Base-by-base conservation (phyloP, 2,797 vertebrate species). In the Leucoraja ocellata region DNA sequence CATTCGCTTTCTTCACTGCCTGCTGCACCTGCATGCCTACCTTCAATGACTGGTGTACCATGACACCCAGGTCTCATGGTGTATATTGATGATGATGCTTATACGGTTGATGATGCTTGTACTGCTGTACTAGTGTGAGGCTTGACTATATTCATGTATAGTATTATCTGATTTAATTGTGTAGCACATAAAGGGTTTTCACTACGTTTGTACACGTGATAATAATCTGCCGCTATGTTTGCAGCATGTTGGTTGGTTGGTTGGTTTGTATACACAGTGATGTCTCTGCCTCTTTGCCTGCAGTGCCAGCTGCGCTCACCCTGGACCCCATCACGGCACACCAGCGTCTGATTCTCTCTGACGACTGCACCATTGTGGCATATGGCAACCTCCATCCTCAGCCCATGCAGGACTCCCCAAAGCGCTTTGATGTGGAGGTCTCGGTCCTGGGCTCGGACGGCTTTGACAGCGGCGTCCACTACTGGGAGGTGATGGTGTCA, bases 401-500 rank as follows among this genome's bases (percentile, higher is more conserved):
- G 94, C 99, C 99, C 0, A 97, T 99, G 93, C 98, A 99, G 96
- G 99, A 99, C 96, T 99, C 98, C 0, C 98, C 98, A 0, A 98
- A 98, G 79, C 98, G 98, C 94, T 99, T 99, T 0, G 99, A 99
- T 0, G 99, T 99, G 94, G 98, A 99, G 95, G 98, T 99, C 93
- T 99, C 98, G 0, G 99, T 99, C 80, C 95, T 99, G 95, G 99
- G 99, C 0, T 96, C 98, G 0, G 97, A 99, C 95, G 98, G 98
- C 93, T 98, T 99, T 0, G 95, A 95, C 0, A 94, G 97, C 0
- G 99, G 99, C 0, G 97, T 99, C 58, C 98, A 99, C 94, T 99
- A 99, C 96, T 99, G 99, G 99, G 99, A 99, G 95, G 99, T 99
- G 95, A 98, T 98, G 96, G 99, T 99, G 94, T 98, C 98, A 0